Evolutionary conservation across 2,888 invertebrate species (phyloP).

Genomic region (Oligia latruncula): DNA sequence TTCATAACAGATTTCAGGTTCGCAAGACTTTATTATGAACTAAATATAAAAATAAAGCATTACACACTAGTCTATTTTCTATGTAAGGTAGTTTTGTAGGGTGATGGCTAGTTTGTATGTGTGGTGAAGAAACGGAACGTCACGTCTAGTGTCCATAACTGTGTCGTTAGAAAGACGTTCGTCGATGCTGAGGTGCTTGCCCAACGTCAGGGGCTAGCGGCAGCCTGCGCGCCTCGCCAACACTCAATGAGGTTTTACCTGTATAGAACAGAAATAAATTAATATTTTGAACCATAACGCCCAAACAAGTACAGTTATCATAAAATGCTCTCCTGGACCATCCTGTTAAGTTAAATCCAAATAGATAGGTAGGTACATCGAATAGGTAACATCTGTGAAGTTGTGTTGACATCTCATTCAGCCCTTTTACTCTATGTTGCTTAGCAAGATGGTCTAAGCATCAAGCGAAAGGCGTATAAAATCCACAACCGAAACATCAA

Average conservation of each 20-base stretch:
- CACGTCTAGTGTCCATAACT: constrained; percentile 69
- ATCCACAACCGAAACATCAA: background rate
- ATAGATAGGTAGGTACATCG: background rate
- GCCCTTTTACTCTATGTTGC: background rate
- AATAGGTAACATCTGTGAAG: background rate
- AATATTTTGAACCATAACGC: background rate
- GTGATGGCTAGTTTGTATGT: constrained; percentile 74
- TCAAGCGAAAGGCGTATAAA: background rate
- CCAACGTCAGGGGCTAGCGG: constrained; percentile 66
- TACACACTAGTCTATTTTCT: constrained; percentile 64
- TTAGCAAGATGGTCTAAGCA: constrained; percentile 9
- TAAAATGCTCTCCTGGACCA: background rate
- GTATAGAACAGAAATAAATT: constrained; percentile 51
- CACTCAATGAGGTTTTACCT: constrained; percentile 88
- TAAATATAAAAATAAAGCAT: constrained; percentile 77
- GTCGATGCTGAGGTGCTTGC: constrained; percentile 66
- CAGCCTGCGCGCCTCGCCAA: constrained; percentile 76
- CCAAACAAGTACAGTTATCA: background rate
- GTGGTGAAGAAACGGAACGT: constrained; percentile 67
- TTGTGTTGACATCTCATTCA: constrained; percentile 3
- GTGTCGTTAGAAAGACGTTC: constrained; percentile 68
- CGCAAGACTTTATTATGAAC: constrained; percentile 63
- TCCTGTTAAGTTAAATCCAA: background rate
- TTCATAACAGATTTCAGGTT: constrained; percentile 64
- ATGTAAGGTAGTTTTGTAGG: constrained; percentile 67